phyloP scores from a whole-genome alignment of 2,113 vertebrate species.

The Tragelaphus imberbis region DNA sequence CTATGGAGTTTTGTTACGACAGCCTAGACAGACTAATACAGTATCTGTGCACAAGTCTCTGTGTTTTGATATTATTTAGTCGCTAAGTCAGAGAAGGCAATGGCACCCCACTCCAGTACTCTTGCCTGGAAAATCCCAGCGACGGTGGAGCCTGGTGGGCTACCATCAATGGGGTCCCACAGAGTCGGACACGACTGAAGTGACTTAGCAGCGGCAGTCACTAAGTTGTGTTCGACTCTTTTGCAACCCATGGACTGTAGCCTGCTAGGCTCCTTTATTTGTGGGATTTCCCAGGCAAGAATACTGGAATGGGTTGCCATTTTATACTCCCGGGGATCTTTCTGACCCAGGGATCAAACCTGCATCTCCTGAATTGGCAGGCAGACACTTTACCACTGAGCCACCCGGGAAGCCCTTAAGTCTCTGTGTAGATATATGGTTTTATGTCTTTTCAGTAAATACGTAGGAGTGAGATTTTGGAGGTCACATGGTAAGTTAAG shows the following conservation, averaged over 20 bases:
- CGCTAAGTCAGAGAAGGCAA: not conserved
- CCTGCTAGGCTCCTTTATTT: not conserved
- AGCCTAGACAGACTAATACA: not conserved
- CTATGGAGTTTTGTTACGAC: not conserved
- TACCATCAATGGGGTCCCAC: too few species aligned
- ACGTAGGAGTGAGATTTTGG: not conserved
- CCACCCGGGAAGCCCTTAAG: not conserved
- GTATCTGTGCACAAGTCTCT: not conserved
- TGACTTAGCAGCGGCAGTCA: too few species aligned
- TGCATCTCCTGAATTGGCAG: not conserved
- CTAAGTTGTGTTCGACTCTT: not conserved
- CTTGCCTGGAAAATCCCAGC: too few species aligned
- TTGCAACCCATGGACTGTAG: rapidly evolving
- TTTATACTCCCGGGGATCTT: not conserved
- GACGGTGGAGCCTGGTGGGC: too few species aligned
- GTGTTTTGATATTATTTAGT: not conserved
- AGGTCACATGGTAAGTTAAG: not conserved
- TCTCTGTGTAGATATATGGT: not conserved
- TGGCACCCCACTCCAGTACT: too few species aligned
- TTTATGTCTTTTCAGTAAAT: not conserved
- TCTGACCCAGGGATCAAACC: not conserved
- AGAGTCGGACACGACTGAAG: too few species aligned
- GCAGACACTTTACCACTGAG: not conserved
- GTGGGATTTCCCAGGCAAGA: not conserved
- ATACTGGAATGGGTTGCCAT: not conserved